phyloP scores from a whole-genome alignment of 1,140 invertebrate species.

The Pseudomyrmex flavicornis region DNA sequence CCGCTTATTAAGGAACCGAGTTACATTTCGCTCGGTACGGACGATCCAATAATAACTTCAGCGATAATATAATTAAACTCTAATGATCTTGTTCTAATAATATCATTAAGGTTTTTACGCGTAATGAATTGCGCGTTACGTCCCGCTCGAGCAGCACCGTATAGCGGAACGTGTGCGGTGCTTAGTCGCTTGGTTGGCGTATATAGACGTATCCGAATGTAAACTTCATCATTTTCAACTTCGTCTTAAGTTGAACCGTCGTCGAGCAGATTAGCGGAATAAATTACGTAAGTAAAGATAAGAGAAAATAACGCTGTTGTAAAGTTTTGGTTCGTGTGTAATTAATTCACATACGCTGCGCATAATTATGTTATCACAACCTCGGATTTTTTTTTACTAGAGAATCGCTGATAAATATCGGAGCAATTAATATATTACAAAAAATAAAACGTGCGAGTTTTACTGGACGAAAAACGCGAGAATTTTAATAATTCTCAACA shows the following conservation, averaged over 20 bases:
- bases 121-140: constrained; percentile 51
- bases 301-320: neutral
- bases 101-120: constrained; percentile 35
- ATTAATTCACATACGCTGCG: neutral
- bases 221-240: neutral
- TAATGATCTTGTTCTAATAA: constrained; percentile 56
- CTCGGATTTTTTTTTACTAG: too few species aligned
- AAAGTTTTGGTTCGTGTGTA: too few species aligned
- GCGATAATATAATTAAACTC: constrained; percentile 59
- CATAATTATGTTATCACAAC: neutral
- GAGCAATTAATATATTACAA: too few species aligned
- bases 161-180: neutral
- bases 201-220: neutral
- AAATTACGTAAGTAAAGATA: constrained; percentile 2
- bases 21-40: constrained; percentile 17
- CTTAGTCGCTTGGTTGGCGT: neutral
- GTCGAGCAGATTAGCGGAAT: neutral
- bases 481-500: neutral
- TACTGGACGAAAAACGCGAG: neutral
- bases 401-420: too few species aligned
- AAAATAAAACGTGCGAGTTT: too few species aligned
- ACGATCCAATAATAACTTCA: constrained; percentile 52
- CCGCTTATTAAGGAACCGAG: constrained; percentile 39
- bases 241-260: neutral
- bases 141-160: neutral